phyloP scores from a whole-genome alignment of 1,140 invertebrate genomes.

The Drosophila rhopaloa region DNA sequence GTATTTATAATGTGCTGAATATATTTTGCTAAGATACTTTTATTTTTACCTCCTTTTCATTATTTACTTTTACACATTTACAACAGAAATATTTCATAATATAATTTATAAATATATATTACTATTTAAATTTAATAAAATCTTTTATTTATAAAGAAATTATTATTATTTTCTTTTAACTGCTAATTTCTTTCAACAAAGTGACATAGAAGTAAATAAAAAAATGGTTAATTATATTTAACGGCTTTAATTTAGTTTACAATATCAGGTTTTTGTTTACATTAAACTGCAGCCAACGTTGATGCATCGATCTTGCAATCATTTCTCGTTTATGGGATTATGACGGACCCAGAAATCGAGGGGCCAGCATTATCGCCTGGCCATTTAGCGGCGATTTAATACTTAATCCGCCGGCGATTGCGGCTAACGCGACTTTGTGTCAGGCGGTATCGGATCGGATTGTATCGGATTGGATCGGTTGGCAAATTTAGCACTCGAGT shows the following conservation, averaged over 20 bases:
- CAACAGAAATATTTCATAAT: too few species aligned
- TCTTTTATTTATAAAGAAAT: too few species aligned
- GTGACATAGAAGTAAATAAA: too few species aligned
- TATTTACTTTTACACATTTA: too few species aligned
- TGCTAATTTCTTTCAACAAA: too few species aligned
- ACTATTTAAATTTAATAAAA: too few species aligned
- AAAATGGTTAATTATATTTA: background rate
- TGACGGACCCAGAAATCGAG: slow-evolving; percentile 10
- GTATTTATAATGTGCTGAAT: background rate
- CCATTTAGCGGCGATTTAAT: slow-evolving; percentile 22
- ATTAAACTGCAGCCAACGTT: background rate
- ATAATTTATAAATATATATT: too few species aligned
- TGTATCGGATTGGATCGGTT: slow-evolving; percentile 7
- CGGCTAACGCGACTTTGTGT: slow-evolving; percentile 11
- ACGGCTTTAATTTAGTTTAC: too few species aligned
- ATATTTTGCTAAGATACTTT: too few species aligned
- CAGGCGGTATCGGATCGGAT: slow-evolving; percentile 1
- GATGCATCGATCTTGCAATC: background rate
- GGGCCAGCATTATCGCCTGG: slow-evolving; percentile 4
- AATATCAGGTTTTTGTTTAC: slow-evolving; percentile 7
- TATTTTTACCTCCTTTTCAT: too few species aligned
- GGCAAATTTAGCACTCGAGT: slow-evolving; percentile 40
- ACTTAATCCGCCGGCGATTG: slow-evolving; percentile 11
- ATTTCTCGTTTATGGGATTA: slow-evolving; percentile 15
- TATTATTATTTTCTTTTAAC: too few species aligned